Evolutionary conservation across 2,113 vertebrate genomes (phyloP).

Genomic region (Chloroceryle aenea): DNA sequence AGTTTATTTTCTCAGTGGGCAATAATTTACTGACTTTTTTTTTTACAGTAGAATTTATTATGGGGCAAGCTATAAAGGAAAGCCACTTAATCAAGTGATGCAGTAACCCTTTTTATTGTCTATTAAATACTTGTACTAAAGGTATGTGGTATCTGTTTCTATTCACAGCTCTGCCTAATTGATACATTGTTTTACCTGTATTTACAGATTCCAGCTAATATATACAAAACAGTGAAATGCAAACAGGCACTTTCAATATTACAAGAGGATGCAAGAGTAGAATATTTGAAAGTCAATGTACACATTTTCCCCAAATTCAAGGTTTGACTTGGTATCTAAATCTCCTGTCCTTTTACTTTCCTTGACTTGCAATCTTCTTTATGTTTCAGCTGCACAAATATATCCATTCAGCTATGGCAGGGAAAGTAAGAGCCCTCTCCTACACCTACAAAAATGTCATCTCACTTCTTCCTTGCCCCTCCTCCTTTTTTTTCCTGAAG

Average conservation of each 20-base stretch:
- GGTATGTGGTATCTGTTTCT: not conserved
- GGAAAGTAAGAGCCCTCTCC: not conserved
- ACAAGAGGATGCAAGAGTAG: not conserved
- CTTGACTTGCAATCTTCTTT: not conserved
- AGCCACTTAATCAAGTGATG: slow-evolving; percentile 29
- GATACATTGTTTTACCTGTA: not conserved
- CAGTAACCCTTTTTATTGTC: not conserved
- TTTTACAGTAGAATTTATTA: not conserved
- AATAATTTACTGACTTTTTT: not conserved
- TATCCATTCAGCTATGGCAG: not conserved
- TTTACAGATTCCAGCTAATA: not conserved
- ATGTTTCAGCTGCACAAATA: not conserved
- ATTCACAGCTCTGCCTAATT: not conserved
- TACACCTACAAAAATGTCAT: not conserved
- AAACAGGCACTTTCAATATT: not conserved
- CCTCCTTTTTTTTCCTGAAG: not conserved
- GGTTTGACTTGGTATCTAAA: not conserved
- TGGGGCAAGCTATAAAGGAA: slow-evolving; percentile 1
- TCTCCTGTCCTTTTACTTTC: not conserved
- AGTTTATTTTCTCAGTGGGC: not conserved
- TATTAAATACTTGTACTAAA: not conserved
- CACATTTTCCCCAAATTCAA: not conserved
- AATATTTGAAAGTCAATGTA: not conserved
- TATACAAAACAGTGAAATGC: not conserved
- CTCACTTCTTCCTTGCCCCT: not conserved